A percentile compares a stretch with the other conserved stretches of the same genome.
phyloP scores from a whole-genome alignment of 2,797 vertebrate genomes.

The Triplophysa yarkandensis region DNA sequence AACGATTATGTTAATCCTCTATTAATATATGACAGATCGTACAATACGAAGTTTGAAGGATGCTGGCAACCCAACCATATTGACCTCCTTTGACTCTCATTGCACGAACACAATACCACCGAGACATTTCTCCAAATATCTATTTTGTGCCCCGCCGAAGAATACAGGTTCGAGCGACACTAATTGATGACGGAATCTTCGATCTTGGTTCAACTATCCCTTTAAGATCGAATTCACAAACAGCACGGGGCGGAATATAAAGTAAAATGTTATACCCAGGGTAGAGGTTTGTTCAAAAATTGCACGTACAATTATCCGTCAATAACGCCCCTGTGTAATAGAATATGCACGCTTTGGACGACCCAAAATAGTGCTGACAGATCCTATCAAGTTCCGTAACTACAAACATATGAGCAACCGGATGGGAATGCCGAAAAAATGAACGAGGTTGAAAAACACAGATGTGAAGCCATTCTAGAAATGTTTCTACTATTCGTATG shows the following conservation, averaged over 20 bases:
- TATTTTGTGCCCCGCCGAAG: too few relatives aligned
- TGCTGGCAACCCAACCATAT: too few relatives aligned
- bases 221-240: background rate
- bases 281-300: background rate
- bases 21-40: too few relatives aligned
- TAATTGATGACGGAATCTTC: too few relatives aligned
- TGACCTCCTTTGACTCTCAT: too few relatives aligned
- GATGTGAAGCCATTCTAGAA: background rate
- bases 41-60: too few relatives aligned
- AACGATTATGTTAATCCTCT: too few relatives aligned
- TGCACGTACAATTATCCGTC: background rate
- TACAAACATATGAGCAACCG: constrained; percentile 3
- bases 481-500: constrained; percentile 26
- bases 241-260: background rate
- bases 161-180: too few relatives aligned
- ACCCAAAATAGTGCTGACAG: constrained; percentile 2
- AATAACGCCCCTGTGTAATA: background rate
- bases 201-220: background rate
- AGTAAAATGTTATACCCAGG: background rate
- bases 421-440: background rate
- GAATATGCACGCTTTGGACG: background rate
- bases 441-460: background rate
- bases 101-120: too few relatives aligned
- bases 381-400: constrained; percentile 11
- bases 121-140: too few relatives aligned